Conservation (phyloP, 2,797 vertebrate genomes). For the Brotula barbata region DNA sequence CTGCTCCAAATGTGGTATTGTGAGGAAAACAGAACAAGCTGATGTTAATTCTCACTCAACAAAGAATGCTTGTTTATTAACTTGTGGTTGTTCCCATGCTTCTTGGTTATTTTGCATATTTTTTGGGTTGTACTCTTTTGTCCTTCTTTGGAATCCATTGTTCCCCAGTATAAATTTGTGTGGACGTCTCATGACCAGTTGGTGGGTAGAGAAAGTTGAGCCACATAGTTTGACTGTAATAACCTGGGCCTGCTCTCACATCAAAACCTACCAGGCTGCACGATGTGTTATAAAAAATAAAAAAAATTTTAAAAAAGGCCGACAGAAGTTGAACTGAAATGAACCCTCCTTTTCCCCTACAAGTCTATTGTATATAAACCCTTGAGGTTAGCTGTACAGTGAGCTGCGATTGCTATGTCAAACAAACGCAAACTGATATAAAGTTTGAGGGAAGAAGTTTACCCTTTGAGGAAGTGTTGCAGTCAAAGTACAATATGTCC, state of each 20-base stretch:
- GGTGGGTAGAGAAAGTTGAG: constrained; percentile 20
- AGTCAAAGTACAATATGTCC: constrained; percentile 41
- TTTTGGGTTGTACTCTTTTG: constrained; percentile 37
- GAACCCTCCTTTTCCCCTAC: constrained; percentile 19
- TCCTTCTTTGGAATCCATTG: constrained; percentile 55
- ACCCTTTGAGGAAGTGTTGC: constrained; percentile 45
- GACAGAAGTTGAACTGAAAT: no score
- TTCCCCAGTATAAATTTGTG: constrained; percentile 25
- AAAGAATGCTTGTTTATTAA: constrained; percentile 42
- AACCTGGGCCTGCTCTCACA: constrained; percentile 13
- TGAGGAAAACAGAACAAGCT: constrained; percentile 34
- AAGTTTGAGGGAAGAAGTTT: constrained; percentile 44
- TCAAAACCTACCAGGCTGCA: constrained; percentile 13
- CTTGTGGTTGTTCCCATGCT: constrained; percentile 33
- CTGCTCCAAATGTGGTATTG: constrained; percentile 25
- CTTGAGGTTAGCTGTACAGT: constrained; percentile 33
- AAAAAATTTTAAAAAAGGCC: no score
- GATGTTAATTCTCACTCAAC: constrained; percentile 36
- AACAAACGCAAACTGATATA: constrained; percentile 55
- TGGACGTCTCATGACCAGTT: constrained; percentile 34
- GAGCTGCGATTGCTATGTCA: constrained; percentile 50
- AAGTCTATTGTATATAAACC: constrained; percentile 52
- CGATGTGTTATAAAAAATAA: no score
- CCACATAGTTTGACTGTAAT: constrained; percentile 21
- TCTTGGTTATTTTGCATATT: constrained; percentile 45